Evolutionary conservation across 1,140 invertebrate species (phyloP).

Genomic region (Trichoplusia ni): DNA sequence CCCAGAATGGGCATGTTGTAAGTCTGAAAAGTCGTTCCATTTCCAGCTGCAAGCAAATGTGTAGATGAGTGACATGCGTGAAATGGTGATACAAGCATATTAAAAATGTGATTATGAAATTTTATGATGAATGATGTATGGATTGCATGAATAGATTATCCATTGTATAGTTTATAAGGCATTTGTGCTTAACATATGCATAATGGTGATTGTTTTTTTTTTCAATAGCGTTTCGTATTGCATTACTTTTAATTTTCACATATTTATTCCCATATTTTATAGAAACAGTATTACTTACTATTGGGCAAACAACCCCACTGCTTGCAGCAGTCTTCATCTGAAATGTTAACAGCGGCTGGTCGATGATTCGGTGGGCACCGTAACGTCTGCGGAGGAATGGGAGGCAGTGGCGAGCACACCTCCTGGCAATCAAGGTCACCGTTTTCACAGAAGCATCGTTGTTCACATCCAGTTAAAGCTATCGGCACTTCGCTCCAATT

Average conservation of each 20-base stretch:
- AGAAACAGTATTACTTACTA: too few relatives aligned
- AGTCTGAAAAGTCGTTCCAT: constrained; percentile 49
- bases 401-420: constrained; percentile 88
- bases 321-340: constrained; percentile 90
- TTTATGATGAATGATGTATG: too few relatives aligned
- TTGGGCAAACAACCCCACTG: constrained; percentile 85
- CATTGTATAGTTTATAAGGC: too few relatives aligned
- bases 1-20: constrained; percentile 45
- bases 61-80: constrained; percentile 45
- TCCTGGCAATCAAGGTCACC: constrained; percentile 92
- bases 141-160: too few relatives aligned
- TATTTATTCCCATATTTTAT: too few relatives aligned
- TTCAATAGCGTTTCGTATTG: too few relatives aligned
- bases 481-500: constrained; percentile 87
- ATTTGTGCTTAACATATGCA: too few relatives aligned
- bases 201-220: too few relatives aligned
- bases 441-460: constrained; percentile 92
- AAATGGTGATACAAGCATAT: constrained; percentile 12
- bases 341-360: constrained; percentile 85
- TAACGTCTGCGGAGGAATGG: constrained; percentile 87
- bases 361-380: constrained; percentile 85
- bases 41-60: constrained; percentile 69
- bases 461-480: constrained; percentile 88
- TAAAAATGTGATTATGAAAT: not conserved
- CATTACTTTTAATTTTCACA: too few relatives aligned